phyloP scores from a whole-genome alignment of 2,113 vertebrate genomes.

The Coreoperca whiteheadi region DNA sequence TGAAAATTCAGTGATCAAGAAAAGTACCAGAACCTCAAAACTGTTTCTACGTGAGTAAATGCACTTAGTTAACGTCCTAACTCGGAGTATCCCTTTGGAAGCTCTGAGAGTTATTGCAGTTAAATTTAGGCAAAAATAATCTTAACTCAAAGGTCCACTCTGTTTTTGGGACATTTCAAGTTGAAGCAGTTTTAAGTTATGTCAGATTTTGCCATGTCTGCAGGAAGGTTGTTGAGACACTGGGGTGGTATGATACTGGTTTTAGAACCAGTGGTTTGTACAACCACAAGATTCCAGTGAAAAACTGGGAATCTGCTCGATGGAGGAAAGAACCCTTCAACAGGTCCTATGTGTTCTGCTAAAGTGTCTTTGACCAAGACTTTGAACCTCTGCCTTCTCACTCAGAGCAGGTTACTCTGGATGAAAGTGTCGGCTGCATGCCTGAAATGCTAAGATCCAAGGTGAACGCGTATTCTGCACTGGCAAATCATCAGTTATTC shows the following conservation, averaged over 20 bases:
- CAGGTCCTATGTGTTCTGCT: background rate
- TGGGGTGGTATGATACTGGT: background rate
- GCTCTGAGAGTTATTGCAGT: no score
- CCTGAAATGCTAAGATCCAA: conserved; percentile 43
- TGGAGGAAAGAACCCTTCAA: background rate
- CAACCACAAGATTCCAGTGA: background rate
- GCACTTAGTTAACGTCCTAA: no score
- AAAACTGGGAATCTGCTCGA: background rate
- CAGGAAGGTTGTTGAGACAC: no score
- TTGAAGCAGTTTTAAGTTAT: background rate
- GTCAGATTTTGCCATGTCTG: background rate
- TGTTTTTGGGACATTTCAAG: no score
- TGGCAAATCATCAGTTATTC: conserved; percentile 35
- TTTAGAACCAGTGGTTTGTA: background rate
- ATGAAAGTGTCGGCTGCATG: conserved; percentile 38
- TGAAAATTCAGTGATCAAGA: no score
- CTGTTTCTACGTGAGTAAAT: no score
- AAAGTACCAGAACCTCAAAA: no score
- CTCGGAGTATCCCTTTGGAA: no score
- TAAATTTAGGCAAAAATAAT: no score
- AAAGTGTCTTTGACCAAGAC: conserved; percentile 26
- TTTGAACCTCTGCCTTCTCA: conserved; percentile 22
- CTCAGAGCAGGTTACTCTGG: background rate
- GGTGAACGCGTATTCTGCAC: conserved; percentile 22
- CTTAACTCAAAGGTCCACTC: no score